Conservation (phyloP, 1,140 invertebrate genomes). For the Wiebesia pumilae region DNA sequence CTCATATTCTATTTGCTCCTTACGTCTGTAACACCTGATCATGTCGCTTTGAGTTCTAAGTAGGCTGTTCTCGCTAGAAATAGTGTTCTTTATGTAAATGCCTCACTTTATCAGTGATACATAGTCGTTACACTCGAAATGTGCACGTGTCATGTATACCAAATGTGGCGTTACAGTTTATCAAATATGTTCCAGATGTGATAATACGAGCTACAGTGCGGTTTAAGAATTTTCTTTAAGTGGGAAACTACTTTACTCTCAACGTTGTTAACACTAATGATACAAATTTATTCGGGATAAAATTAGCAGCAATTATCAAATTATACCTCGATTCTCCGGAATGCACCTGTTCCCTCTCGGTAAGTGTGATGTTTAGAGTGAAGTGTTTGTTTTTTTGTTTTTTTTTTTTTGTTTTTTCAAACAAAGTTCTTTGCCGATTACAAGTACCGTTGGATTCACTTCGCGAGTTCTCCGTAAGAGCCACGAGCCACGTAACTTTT, state of each 20-base stretch:
- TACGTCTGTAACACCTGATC: background rate
- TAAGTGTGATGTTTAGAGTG: background rate
- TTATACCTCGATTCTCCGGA: too few relatives aligned
- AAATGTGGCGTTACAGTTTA: background rate
- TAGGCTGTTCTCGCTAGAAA: background rate
- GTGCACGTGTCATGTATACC: background rate
- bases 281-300: too few relatives aligned
- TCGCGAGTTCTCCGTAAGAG: too few relatives aligned
- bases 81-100: background rate
- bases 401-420: too few relatives aligned
- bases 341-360: too few relatives aligned
- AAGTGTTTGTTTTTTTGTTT: too few relatives aligned
- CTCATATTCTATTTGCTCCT: background rate
- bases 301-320: too few relatives aligned
- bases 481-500: too few relatives aligned
- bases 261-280: too few relatives aligned
- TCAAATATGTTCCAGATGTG: background rate
- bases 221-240: background rate
- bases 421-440: too few relatives aligned
- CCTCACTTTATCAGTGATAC: background rate
- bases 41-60: background rate
- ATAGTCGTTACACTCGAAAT: background rate
- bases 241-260: background rate
- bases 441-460: too few relatives aligned
- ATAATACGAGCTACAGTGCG: background rate